phyloP scores from a whole-genome alignment of 2,888 invertebrate genomes.

The Dolichopus griseipennis region DNA sequence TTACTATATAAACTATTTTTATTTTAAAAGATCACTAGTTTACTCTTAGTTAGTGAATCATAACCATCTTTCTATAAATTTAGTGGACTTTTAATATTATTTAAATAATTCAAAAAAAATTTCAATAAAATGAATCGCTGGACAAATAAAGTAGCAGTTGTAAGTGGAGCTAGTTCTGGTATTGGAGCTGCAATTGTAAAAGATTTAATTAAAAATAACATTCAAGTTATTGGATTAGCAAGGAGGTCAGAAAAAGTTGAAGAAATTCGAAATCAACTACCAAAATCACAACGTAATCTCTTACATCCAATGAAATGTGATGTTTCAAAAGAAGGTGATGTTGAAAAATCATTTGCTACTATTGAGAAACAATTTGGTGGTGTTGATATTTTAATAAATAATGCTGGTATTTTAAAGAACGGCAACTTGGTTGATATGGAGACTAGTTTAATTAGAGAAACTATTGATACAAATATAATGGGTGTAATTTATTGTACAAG shows the following conservation, averaged over 20 bases:
- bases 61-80: no score
- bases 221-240: slow-evolving; percentile 50
- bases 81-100: no score
- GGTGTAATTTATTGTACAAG: slow-evolving; percentile 45
- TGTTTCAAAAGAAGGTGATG: slow-evolving; percentile 45
- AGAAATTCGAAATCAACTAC: slow-evolving; percentile 27
- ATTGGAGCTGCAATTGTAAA: slow-evolving; percentile 49
- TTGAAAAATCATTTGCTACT: slow-evolving; percentile 47
- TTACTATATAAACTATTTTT: no score
- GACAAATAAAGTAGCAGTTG: slow-evolving; percentile 52
- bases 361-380: slow-evolving; percentile 47
- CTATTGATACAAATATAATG: slow-evolving; percentile 45
- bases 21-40: no score
- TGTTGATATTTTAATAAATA: slow-evolving; percentile 52
- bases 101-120: no score
- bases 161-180: slow-evolving; percentile 56
- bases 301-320: slow-evolving; percentile 44
- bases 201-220: slow-evolving; percentile 44
- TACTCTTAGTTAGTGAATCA: no score
- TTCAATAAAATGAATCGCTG: slow-evolving; percentile 48
- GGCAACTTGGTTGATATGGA: slow-evolving; percentile 30
- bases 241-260: slow-evolving; percentile 45
- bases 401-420: slow-evolving; percentile 44
- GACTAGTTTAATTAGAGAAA: slow-evolving; percentile 27
- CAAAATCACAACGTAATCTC: slow-evolving; percentile 26